phyloP scores from a whole-genome alignment of 1,140 invertebrate species.

The Halictus rubicundus region DNA sequence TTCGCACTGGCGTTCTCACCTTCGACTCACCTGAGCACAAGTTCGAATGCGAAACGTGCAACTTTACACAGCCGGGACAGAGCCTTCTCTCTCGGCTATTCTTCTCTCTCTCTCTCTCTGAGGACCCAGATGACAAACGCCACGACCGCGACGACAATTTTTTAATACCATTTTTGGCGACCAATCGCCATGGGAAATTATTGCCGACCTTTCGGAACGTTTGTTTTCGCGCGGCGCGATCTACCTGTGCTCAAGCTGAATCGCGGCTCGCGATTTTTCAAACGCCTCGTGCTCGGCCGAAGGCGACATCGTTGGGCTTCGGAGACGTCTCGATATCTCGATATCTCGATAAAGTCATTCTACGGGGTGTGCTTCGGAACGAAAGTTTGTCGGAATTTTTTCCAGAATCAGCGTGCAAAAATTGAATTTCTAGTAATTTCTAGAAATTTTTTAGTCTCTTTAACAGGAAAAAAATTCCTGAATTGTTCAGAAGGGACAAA shows the following conservation, averaged over 20 bases:
- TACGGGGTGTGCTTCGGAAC: too few species aligned
- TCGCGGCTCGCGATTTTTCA: slow-evolving; percentile 63
- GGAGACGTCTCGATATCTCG: too few species aligned
- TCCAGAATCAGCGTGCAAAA: too few species aligned
- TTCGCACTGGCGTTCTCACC: slow-evolving; percentile 42
- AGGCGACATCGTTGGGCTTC: background rate
- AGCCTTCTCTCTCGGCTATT: slow-evolving; percentile 16
- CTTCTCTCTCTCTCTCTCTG: too few species aligned
- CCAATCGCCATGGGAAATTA: slow-evolving; percentile 64
- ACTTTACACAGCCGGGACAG: slow-evolving; percentile 16
- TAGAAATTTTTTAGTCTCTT: too few species aligned
- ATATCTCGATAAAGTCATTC: too few species aligned
- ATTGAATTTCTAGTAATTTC: too few species aligned
- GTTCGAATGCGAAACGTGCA: slow-evolving; percentile 49
- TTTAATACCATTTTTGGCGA: slow-evolving; percentile 64
- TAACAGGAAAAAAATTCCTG: too few species aligned
- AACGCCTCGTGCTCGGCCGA: slow-evolving; percentile 8
- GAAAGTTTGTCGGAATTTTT: too few species aligned
- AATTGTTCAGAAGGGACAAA: too few species aligned
- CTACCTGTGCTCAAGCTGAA: slow-evolving; percentile 69
- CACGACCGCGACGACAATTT: slow-evolving; percentile 56
- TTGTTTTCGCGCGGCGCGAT: slow-evolving; percentile 68
- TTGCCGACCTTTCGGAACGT: slow-evolving; percentile 62
- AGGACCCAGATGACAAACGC: slow-evolving; percentile 66
- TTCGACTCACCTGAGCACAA: slow-evolving; percentile 32